phyloP scores from a whole-genome alignment of 2,888 invertebrate species.

The Platycnemis pennipes region DNA sequence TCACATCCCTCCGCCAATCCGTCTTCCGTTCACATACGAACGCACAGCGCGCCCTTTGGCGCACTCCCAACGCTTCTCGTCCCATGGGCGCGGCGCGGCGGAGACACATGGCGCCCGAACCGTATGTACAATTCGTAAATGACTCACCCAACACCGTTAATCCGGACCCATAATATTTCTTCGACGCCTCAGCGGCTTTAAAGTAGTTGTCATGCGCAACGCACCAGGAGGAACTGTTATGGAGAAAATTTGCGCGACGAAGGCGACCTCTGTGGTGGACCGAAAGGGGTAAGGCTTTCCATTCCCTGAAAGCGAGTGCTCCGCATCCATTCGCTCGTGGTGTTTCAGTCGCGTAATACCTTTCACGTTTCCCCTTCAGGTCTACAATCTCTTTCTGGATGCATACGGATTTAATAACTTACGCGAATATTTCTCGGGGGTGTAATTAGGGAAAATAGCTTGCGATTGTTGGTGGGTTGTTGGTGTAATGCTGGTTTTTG shows the following conservation, averaged over 20 bases:
- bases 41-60: too few relatives aligned
- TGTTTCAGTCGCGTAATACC: background rate
- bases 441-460: background rate
- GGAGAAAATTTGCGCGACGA: background rate
- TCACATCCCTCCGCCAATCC: too few relatives aligned
- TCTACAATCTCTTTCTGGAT: background rate
- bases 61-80: background rate
- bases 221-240: background rate
- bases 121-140: background rate
- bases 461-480: too few relatives aligned
- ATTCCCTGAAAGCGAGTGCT: background rate
- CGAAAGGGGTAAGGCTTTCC: background rate
- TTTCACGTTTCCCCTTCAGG: background rate
- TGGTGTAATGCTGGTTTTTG: too few relatives aligned
- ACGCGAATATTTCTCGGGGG: background rate
- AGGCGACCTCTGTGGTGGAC: background rate
- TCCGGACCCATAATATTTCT: background rate
- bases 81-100: background rate
- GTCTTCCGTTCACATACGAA: too few relatives aligned
- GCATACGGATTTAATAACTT: background rate
- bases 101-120: background rate
- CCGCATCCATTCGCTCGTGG: background rate
- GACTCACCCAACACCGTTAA: constrained; percentile 12
- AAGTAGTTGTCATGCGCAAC: background rate
- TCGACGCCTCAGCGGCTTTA: background rate